phyloP scores from a whole-genome alignment of 2,888 invertebrate genomes.

The Temnothorax rugatulus region DNA sequence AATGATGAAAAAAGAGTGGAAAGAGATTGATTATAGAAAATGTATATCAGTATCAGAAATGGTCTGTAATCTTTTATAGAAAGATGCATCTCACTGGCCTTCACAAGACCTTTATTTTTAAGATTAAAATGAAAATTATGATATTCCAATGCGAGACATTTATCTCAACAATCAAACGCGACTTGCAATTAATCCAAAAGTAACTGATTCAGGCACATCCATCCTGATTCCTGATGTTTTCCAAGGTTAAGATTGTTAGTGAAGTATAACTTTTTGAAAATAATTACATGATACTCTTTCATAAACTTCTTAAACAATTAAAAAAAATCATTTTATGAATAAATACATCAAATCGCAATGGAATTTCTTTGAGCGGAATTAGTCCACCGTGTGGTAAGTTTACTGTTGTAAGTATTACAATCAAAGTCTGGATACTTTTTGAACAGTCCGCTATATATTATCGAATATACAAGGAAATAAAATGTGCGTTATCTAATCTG shows the following conservation, averaged over 20 bases:
- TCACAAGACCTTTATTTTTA: too few species aligned
- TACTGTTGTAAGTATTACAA: conserved; percentile 1
- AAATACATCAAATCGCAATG: neutral
- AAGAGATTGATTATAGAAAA: too few species aligned
- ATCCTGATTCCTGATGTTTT: neutral
- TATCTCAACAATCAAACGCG: too few species aligned
- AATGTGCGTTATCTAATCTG: neutral
- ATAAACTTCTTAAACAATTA: neutral
- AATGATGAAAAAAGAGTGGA: too few species aligned
- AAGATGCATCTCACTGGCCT: too few species aligned
- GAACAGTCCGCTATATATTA: neutral
- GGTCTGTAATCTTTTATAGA: too few species aligned
- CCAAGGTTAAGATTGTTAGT: neutral
- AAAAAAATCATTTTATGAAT: neutral
- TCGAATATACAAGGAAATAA: neutral
- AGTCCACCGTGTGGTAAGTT: neutral
- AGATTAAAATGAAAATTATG: too few species aligned
- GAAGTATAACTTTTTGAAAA: neutral
- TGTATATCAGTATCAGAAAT: too few species aligned
- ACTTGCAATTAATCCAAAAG: too few species aligned
- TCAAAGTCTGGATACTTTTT: neutral
- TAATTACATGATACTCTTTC: neutral
- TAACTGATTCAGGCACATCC: too few species aligned
- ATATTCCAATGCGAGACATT: too few species aligned
- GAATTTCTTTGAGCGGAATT: neutral